Conservation (phyloP, 2,113 vertebrate genomes). For the Buteo buteo region DNA sequence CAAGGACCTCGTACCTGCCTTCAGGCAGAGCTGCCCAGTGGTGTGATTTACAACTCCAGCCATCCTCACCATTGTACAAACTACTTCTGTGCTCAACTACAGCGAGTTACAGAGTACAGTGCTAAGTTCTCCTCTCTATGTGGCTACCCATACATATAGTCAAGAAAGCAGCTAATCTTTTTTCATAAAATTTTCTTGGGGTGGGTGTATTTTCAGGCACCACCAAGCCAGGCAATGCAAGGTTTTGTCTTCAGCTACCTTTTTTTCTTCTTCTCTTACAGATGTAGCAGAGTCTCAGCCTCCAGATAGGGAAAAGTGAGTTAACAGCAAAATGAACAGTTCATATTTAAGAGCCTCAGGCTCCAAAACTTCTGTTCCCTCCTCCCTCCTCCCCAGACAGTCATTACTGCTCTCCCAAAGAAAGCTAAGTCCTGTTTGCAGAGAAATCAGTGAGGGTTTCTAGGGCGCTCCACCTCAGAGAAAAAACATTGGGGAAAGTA, state of each 20-base stretch:
- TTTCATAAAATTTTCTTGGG: neutral
- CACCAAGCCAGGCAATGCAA: neutral
- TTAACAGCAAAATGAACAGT: neutral
- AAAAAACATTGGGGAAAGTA: neutral
- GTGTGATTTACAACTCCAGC: neutral
- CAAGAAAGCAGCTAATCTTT: neutral
- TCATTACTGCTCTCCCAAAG: neutral
- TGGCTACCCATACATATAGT: neutral
- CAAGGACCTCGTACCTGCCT: neutral
- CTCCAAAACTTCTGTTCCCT: neutral
- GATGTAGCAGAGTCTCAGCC: neutral
- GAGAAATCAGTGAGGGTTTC: neutral
- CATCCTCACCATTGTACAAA: neutral
- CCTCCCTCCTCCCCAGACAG: neutral
- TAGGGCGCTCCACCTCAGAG: neutral
- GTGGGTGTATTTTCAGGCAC: neutral
- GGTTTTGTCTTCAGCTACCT: neutral
- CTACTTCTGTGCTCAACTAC: neutral
- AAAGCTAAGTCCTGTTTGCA: neutral
- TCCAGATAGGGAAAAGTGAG: neutral
- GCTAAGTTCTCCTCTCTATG: neutral
- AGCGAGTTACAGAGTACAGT: neutral
- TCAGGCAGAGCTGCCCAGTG: neutral
- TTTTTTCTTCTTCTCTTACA: neutral
- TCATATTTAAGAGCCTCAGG: neutral